Evolutionary conservation across 2,113 vertebrate genomes (phyloP).

Genomic region (Eulemur macaco): DNA sequence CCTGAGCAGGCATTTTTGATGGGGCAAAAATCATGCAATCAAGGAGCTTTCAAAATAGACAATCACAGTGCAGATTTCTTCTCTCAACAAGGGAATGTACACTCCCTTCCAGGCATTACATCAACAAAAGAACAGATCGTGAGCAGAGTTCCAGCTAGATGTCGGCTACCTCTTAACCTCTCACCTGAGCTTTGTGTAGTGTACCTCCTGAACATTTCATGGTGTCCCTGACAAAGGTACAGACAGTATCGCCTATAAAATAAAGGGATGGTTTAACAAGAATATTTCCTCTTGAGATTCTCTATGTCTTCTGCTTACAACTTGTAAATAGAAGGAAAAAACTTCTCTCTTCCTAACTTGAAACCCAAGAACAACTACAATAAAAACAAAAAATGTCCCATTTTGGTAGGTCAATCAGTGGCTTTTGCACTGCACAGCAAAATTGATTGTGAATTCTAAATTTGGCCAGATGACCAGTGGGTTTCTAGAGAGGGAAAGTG

Average conservation of each 20-base stretch:
- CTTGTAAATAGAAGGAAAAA: not conserved
- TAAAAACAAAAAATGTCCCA: not conserved
- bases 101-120: not conserved
- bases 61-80: not conserved
- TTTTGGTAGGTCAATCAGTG: not conserved
- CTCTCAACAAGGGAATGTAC: not conserved
- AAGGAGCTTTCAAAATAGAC: conserved; percentile 47
- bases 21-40: not conserved
- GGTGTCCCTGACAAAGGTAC: not conserved
- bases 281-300: not conserved
- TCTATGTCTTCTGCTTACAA: not conserved
- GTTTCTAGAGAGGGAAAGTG: not conserved
- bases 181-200: not conserved
- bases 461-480: not conserved
- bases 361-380: not conserved
- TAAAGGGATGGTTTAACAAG: not conserved
- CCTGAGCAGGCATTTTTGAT: conserved; percentile 10
- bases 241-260: not conserved
- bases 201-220: not conserved
- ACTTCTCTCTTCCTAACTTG: conserved; percentile 16
- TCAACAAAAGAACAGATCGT: not conserved
- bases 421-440: not conserved
- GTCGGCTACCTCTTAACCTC: not conserved
- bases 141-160: not conserved
- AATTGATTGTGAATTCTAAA: not conserved